These are phyloP conservation scores for Lasioglossum malachurum DNA, from an alignment of 2,888 invertebrate species.

Conservation along the genomic window DNA sequence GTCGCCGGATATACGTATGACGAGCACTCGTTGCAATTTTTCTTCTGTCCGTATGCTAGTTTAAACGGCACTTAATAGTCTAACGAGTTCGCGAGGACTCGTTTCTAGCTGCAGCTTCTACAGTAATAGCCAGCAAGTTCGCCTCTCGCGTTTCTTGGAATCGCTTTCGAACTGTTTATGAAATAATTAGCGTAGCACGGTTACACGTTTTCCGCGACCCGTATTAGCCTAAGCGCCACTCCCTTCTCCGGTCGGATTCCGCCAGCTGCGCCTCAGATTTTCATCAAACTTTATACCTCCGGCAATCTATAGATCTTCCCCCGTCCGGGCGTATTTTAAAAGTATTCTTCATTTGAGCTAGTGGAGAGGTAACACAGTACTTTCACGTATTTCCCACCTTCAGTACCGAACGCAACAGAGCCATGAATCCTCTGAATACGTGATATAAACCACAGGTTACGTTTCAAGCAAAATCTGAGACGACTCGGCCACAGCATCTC, in stretches of 20 bases:
- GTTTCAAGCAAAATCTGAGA: background rate
- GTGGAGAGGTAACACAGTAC: background rate
- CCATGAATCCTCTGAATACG: background rate
- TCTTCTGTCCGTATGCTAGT: background rate
- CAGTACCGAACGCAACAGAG: background rate
- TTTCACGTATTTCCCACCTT: background rate
- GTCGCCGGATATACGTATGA: background rate
- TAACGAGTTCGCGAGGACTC: background rate
- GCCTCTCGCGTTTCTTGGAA: background rate
- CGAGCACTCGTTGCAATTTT: background rate
- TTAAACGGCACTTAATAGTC: constrained; percentile 10
- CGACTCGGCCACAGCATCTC: background rate
- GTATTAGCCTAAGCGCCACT: background rate
- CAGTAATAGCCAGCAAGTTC: background rate
- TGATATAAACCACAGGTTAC: background rate
- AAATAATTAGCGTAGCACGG: background rate
- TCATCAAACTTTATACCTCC: background rate
- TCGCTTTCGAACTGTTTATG: background rate
- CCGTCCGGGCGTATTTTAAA: background rate
- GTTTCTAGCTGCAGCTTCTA: background rate
- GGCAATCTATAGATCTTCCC: background rate
- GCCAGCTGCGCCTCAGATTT: background rate
- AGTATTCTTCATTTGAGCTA: background rate
- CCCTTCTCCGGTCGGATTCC: background rate
- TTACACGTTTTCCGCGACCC: too few species aligned